phyloP scores from a whole-genome alignment of 2,113 vertebrate genomes.

The Apodemus speciosus region DNA sequence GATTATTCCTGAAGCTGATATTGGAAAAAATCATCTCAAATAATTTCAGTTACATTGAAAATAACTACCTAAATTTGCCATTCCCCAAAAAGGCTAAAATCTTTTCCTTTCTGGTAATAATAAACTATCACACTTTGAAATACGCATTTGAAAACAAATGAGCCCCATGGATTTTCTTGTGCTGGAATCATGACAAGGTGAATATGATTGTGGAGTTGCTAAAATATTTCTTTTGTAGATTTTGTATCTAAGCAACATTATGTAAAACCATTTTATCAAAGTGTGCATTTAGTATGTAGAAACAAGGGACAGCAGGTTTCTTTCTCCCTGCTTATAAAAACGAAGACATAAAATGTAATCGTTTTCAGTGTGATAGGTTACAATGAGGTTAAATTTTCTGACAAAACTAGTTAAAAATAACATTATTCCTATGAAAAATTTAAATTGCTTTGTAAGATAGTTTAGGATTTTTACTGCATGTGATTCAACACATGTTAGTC shows the following conservation, averaged over 20 bases:
- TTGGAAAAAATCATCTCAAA: slow-evolving; percentile 21
- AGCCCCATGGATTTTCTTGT: not conserved
- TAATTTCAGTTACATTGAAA: not conserved
- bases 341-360: not conserved
- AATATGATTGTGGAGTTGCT: not conserved
- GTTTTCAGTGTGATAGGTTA: not conserved
- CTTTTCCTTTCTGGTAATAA: not conserved
- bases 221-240: not conserved
- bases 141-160: not conserved
- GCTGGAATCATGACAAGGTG: not conserved
- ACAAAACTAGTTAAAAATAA: slow-evolving; percentile 51
- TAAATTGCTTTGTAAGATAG: slow-evolving; percentile 53
- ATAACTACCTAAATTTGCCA: not conserved
- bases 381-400: slow-evolving; percentile 50
- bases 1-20: not conserved
- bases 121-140: not conserved
- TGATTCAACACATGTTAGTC: not conserved
- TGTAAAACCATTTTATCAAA: not conserved
- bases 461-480: slow-evolving; percentile 34
- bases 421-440: not conserved
- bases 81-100: not conserved
- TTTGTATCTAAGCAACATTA: not conserved
- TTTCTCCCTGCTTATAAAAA: not conserved
- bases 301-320: not conserved
- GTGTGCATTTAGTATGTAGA: not conserved